Conservation (phyloP, 23 tunicate species). For the Styela plicata region DNA sequence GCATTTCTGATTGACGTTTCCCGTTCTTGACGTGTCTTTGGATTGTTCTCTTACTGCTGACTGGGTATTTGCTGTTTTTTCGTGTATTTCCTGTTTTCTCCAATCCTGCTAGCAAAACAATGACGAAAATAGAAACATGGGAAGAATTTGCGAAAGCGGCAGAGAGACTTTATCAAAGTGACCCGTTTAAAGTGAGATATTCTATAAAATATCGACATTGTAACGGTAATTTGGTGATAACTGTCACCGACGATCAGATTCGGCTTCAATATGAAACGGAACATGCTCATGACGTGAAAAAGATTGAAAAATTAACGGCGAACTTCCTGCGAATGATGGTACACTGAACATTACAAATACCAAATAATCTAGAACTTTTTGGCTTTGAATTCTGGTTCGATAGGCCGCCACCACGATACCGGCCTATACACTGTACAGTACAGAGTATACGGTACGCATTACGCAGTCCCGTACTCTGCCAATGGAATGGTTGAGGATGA, state of each 20-base stretch:
- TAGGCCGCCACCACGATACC: too few relatives aligned
- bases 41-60: too few relatives aligned
- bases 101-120: too few relatives aligned
- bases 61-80: too few relatives aligned
- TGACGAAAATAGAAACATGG: slow-evolving; percentile 80
- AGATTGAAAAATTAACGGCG: slow-evolving; percentile 76
- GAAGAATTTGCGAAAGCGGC: slow-evolving; percentile 87
- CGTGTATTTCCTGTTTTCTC: too few relatives aligned
- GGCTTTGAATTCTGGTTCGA: too few relatives aligned
- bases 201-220: slow-evolving; percentile 79
- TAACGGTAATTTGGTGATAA: slow-evolving; percentile 67
- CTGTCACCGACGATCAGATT: slow-evolving; percentile 87
- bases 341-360: too few relatives aligned
- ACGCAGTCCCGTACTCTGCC: too few relatives aligned
- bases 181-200: slow-evolving; percentile 52
- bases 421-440: too few relatives aligned
- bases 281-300: slow-evolving; percentile 82
- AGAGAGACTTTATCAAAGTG: slow-evolving; percentile 77
- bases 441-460: too few relatives aligned
- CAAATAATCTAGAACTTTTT: too few relatives aligned
- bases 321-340: slow-evolving; percentile 66
- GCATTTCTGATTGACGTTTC: not conserved
- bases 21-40: not conserved
- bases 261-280: slow-evolving; percentile 73
- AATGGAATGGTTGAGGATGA: too few relatives aligned